Evolutionary conservation across 2,888 invertebrate species (phyloP), one percentile per base, ranked within the genome.

Genomic region (Dolichomitus sp.): DNA sequence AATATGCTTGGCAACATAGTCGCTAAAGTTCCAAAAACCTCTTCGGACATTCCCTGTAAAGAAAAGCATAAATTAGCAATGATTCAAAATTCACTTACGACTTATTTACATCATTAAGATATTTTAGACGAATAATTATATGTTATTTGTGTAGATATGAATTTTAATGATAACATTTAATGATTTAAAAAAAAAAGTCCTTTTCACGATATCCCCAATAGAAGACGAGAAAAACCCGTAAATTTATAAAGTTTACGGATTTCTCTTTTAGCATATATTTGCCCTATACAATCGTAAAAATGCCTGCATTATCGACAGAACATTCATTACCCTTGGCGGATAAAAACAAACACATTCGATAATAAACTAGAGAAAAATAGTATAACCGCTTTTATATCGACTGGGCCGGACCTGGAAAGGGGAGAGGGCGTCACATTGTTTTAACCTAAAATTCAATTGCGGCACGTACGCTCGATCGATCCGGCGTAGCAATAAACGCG

Each of bases 1-100:
- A 99, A 99, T 87, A 99, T 98, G 90, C 97, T 96, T 30, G 99
- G 98, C 88, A 99, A 95, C 97, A 99, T 97, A 74, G 97, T 96
- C 3, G 98, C 97, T 78, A 99, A 95, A 68, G 96, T 96, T 50
- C 95, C 95, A 93, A 98, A 98, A 45, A 98, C 95, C 89, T 97
- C 97, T 89, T 97, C 97, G 0, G 98, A 97, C 91, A 98, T 96
- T 54, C 96, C 97, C 95, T 96, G 89, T 65, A 94, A 94, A 88
- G 83, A 87, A 86, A 78, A 85, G 68, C 80, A 73, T 68, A 76
- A 30, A 75, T 59, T 59, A 33, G 17, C 37, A 37, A 1, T 54
- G 4, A 27, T 4, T 6, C 2, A 23, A 54, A 27, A 9, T 19
- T 9, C 7, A 23, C 5, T 52, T 9, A 52, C 5, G 19, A 2